phyloP scores from a whole-genome alignment of 1,140 invertebrate species.

The Dufourea novaeangliae region DNA sequence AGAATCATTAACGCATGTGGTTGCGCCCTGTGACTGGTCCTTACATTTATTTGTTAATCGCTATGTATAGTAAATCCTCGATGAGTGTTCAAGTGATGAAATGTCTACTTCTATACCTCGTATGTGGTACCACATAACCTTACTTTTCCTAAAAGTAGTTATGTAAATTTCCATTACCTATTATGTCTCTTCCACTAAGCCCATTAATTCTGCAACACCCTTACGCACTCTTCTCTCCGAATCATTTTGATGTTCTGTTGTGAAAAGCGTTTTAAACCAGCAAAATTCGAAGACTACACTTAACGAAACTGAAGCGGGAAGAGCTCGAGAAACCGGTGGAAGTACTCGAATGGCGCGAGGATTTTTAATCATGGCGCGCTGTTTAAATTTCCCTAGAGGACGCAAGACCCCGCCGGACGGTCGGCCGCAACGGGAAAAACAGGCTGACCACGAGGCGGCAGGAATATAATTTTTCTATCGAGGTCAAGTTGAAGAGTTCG shows the following conservation, averaged over 20 bases:
- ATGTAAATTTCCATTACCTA: too few species aligned
- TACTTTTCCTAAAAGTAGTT: too few species aligned
- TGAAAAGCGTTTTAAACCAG: too few species aligned
- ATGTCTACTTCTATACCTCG: too few species aligned
- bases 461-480: constrained; percentile 52
- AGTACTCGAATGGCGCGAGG: neutral
- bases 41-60: neutral
- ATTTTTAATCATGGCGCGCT: neutral
- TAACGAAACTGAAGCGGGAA: neutral
- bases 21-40: neutral
- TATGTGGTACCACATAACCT: too few species aligned
- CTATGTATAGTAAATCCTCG: too few species aligned
- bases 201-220: too few species aligned
- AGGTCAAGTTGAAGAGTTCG: constrained; percentile 80
- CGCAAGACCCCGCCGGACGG: neutral
- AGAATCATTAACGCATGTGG: neutral
- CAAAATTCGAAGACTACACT: too few species aligned
- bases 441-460: neutral
- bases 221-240: too few species aligned
- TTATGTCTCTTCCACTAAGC: too few species aligned
- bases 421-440: neutral
- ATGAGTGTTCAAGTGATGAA: too few species aligned
- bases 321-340: neutral
- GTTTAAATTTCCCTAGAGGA: neutral
- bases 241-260: too few species aligned